These are phyloP conservation scores for Anguilla rostrata DNA, from an alignment of 2,113 vertebrate genomes.

Conservation along the genomic window DNA sequence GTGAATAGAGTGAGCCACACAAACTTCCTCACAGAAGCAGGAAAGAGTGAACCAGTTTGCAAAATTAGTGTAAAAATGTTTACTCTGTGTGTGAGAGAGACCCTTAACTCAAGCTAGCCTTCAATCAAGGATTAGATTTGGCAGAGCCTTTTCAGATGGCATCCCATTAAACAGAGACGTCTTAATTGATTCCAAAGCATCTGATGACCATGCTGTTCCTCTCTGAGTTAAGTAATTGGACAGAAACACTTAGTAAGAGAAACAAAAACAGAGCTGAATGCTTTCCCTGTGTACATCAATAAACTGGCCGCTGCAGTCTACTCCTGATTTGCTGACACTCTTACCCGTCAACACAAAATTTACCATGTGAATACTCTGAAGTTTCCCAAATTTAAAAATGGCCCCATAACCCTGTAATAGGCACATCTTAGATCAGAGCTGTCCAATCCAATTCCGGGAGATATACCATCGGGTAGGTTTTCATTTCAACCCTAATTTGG, in stretches of 20 bases:
- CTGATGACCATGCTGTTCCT: constrained; percentile 15
- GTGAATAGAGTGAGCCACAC: constrained; percentile 40
- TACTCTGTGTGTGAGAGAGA: neutral
- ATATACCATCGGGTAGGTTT: too few species aligned
- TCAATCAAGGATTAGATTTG: neutral
- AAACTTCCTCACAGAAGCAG: constrained; percentile 28
- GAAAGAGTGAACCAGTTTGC: constrained; percentile 30
- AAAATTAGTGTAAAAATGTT: constrained; percentile 34
- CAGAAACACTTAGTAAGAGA: neutral
- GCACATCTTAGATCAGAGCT: too few species aligned
- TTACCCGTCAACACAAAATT: neutral
- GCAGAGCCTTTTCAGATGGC: neutral
- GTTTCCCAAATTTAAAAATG: neutral
- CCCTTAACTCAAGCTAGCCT: neutral
- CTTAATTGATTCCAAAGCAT: constrained; percentile 21
- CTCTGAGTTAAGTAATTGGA: constrained; percentile 14
- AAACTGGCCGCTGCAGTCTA: neutral
- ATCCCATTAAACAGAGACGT: constrained; percentile 13
- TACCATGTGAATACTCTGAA: neutral
- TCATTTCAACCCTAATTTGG: too few species aligned
- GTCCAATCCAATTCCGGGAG: too few species aligned
- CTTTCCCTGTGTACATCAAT: neutral
- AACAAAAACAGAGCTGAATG: neutral
- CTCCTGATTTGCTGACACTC: neutral
- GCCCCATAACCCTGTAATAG: neutral